Conservation (phyloP, 2,113 vertebrate species). For the Nibea albiflora region DNA sequence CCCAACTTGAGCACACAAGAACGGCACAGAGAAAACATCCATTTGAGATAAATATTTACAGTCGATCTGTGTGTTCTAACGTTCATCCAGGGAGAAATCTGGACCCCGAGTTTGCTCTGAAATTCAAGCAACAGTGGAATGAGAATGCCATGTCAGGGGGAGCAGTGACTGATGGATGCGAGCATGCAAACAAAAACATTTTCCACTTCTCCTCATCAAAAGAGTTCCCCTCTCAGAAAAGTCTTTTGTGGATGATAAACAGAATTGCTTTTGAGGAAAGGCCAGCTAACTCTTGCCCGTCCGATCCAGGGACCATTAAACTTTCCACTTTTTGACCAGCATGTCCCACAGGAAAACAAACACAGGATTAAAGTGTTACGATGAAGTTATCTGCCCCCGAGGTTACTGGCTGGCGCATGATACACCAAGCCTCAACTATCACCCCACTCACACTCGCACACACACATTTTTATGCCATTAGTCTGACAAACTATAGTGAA, state of each 20-base stretch:
- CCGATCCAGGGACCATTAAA: conserved; percentile 54
- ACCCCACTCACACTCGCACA: conserved; percentile 20
- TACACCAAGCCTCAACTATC: conserved; percentile 50
- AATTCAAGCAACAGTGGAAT: conserved; percentile 29
- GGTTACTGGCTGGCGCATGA: conserved; percentile 56
- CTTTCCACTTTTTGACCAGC: conserved; percentile 69
- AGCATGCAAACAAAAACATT: conserved; percentile 49
- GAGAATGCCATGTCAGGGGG: conserved; percentile 7
- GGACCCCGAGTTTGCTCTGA: conserved; percentile 22
- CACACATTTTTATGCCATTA: conserved; percentile 63
- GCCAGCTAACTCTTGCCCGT: conserved; percentile 27
- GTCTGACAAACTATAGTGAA: conserved; percentile 63
- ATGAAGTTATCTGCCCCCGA: conserved; percentile 75
- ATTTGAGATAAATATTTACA: conserved; percentile 52
- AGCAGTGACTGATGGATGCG: conserved; percentile 33
- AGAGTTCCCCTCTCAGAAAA: conserved; percentile 6
- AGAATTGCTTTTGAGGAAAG: conserved; percentile 30
- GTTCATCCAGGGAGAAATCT: conserved; percentile 29
- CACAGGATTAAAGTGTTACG: conserved; percentile 73
- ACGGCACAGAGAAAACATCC: background rate
- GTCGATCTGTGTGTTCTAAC: background rate
- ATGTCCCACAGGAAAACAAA: conserved; percentile 75
- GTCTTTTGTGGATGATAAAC: conserved; percentile 34
- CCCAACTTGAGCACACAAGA: conserved; percentile 31
- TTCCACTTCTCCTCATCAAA: conserved; percentile 45